Evolutionary conservation across 2,797 vertebrate genomes (phyloP), one percentile per base, ranked within the genome.

Genomic region (Apogon talboti): DNA sequence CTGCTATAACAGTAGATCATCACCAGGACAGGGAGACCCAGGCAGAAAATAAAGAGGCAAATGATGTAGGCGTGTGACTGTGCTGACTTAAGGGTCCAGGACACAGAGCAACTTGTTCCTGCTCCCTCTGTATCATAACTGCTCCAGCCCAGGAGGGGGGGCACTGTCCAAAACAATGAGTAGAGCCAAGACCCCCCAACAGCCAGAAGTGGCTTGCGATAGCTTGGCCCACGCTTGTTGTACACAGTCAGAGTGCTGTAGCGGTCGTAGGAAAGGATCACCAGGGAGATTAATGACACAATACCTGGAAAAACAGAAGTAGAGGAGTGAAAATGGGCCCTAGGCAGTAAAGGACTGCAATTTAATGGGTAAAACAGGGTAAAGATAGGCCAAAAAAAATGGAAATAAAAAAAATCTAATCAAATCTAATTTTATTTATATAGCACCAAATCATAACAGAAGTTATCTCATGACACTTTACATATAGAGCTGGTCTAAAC

Each of bases 31-130:
- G 95, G 96, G 7, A 96, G 73, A 4, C 82, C 94, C 86, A 97
- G 75, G 86, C 96, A 97, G 93, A 97, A 96, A 69, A 92, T 86
- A 80, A 97, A 96, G 42, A 97, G 95, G 60, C 95, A 96, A 91
- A 96, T 91, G 87, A 97, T 95, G 74, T 96, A 97, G 73, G 96
- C 93, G 0, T 93, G 93, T 0, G 95, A 95, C 81, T 94, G 66
- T 0, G 83, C 38, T 0, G 95, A 91, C 24, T 85, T 91, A 0
- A 93, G 87, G 0, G 92, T 95, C 96, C 96, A 97, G 21, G 93
- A 92, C 6, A 96, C 95, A 0, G 95, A 96, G 71, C 96, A 97
- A 76, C 94, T 96, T 10, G 95, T 97, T 46, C 95, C 95, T 0
- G 95, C 94, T 0, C 95, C 95, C 76, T 97, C 96, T 15, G 94